Percentiles rank a stretch among this genome's conserved stretches.
These are phyloP conservation scores for Paradoxurus hermaphroditus DNA, from an alignment of 2,113 vertebrate genomes.

Conservation along the genomic window DNA sequence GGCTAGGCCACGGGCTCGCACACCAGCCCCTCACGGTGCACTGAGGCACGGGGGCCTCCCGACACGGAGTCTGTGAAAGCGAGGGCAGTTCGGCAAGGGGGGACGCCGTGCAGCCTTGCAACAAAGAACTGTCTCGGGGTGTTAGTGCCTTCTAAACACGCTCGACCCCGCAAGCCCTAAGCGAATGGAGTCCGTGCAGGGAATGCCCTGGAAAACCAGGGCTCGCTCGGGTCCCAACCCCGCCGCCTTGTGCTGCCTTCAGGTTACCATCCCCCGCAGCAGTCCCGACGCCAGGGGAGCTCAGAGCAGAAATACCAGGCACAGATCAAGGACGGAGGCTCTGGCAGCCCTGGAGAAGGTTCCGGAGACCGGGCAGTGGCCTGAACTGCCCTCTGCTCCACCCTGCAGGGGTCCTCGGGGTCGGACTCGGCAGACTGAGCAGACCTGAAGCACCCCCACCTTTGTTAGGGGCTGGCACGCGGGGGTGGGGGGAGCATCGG, in stretches of 20 bases:
- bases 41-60: neutral
- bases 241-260: fast-evolving
- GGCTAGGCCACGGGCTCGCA: neutral
- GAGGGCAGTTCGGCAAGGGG: neutral
- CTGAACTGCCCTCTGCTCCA: neutral
- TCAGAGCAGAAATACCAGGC: neutral
- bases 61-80: neutral
- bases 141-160: neutral
- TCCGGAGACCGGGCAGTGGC: neutral
- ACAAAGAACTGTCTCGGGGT: too few species aligned
- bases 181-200: neutral
- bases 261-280: neutral
- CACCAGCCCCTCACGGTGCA: fast-evolving
- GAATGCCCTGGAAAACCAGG: neutral
- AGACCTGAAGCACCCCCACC: fast-evolving
- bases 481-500: fast-evolving
- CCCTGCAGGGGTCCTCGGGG: neutral
- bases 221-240: neutral
- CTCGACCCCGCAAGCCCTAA: neutral
- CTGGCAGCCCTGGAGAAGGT: neutral
- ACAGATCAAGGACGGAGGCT: neutral
- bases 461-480: too few species aligned
- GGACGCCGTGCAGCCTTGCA: neutral
- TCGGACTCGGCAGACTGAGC: neutral
- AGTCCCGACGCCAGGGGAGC: fast-evolving